Evolutionary conservation across 2,888 invertebrate genomes (phyloP).

Genomic region (Athalia cordata): DNA sequence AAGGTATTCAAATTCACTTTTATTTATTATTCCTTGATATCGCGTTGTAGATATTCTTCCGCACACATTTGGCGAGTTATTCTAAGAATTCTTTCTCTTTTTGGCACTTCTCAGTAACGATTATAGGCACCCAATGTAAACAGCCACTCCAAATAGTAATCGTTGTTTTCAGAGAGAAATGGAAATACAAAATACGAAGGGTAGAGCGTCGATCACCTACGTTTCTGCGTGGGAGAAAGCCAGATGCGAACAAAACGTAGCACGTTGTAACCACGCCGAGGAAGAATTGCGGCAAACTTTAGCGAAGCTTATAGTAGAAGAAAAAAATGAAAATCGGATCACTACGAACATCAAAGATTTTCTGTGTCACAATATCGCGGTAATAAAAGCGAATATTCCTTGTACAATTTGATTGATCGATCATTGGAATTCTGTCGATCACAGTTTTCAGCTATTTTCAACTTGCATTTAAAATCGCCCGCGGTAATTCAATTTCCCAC

Average conservation of each 20-base stretch:
- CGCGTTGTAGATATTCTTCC: too few relatives aligned
- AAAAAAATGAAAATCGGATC: slow-evolving; percentile 69
- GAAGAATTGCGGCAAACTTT: slow-evolving; percentile 61
- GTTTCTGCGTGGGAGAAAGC: slow-evolving; percentile 69
- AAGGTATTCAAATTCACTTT: not conserved
- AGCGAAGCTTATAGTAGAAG: slow-evolving; percentile 61
- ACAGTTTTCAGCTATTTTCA: not conserved
- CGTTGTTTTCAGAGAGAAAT: slow-evolving; percentile 56
- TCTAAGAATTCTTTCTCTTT: too few relatives aligned
- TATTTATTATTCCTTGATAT: not conserved
- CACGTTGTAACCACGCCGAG: slow-evolving; percentile 62
- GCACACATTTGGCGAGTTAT: too few relatives aligned
- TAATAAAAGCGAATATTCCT: slow-evolving; percentile 53
- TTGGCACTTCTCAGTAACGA: too few relatives aligned
- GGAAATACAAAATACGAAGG: slow-evolving; percentile 58
- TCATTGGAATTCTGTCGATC: not conserved
- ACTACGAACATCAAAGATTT: slow-evolving; percentile 68
- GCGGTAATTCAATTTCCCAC: too few relatives aligned
- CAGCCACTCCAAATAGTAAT: not conserved
- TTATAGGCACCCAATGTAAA: not conserved
- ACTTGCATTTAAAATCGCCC: too few relatives aligned
- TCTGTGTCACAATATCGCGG: slow-evolving; percentile 62
- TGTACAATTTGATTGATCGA: slow-evolving; percentile 3
- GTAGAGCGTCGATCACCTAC: slow-evolving; percentile 60
- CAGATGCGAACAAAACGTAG: slow-evolving; percentile 68